Evolutionary conservation across 1,140 invertebrate genomes (phyloP).

Genomic region (Mesaphorura yosii): DNA sequence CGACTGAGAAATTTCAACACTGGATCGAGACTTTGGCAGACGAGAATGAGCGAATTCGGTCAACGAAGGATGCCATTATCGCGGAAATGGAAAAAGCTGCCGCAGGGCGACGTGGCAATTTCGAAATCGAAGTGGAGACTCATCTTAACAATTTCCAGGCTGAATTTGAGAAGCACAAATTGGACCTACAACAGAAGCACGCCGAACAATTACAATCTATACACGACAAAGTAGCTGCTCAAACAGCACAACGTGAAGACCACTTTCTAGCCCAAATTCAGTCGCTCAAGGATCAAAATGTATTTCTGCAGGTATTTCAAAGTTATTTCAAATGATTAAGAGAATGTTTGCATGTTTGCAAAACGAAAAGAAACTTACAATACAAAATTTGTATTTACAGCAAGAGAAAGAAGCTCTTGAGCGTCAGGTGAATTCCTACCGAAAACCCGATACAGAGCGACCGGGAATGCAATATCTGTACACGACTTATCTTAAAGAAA

Average conservation of each 20-base stretch:
- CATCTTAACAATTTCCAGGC: background rate
- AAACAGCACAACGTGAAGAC: background rate
- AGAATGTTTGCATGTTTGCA: background rate
- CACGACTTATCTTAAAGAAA: background rate
- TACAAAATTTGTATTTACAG: background rate
- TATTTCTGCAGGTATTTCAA: background rate
- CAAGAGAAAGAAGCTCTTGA: background rate
- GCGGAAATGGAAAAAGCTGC: constrained; percentile 1
- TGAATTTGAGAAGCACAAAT: constrained; percentile 5
- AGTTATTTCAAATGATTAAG: too few relatives aligned
- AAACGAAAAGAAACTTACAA: background rate
- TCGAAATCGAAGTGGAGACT: background rate
- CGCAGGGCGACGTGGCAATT: background rate
- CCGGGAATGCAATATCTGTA: background rate
- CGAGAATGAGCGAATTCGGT: background rate
- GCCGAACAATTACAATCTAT: constrained; percentile 8
- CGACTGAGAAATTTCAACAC: constrained; percentile 3
- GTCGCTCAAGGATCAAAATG: background rate
- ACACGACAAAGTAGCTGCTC: constrained; percentile 2
- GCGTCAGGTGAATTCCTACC: background rate
- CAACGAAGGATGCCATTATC: background rate
- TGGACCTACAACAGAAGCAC: background rate
- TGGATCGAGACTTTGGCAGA: background rate
- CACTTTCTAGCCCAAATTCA: constrained; percentile 4
- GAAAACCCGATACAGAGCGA: background rate